Evolutionary conservation across 2,797 vertebrate genomes (phyloP).

Genomic region (Oceanodroma leucorhoa): DNA sequence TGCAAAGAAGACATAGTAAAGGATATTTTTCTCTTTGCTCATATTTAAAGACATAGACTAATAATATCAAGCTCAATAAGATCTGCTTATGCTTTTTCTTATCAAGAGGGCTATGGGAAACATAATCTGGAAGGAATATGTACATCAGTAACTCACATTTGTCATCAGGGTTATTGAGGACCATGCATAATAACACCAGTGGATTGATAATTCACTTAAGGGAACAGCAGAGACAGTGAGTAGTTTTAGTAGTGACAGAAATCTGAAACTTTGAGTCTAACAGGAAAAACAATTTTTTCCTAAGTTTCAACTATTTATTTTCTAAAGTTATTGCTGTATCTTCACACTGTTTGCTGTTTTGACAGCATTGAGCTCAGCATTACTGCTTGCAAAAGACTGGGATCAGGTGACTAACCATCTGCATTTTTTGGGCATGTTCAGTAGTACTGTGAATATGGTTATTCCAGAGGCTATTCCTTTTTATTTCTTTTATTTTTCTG

Average conservation of each 20-base stretch:
- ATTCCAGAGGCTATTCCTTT: not conserved
- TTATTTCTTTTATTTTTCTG: not conserved
- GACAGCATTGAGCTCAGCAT: not conserved
- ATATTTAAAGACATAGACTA: not conserved
- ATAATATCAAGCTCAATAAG: slow-evolving; percentile 75
- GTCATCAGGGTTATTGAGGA: slow-evolving; percentile 61
- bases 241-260: slow-evolving; percentile 40
- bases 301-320: not conserved
- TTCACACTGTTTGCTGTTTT: not conserved
- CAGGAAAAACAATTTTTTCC: not conserved
- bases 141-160: slow-evolving; percentile 63
- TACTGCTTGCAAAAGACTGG: not conserved
- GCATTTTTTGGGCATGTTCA: not conserved
- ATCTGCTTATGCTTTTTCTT: slow-evolving; percentile 81
- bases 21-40: not conserved
- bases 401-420: not conserved
- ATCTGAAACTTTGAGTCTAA: slow-evolving; percentile 51
- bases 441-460: not conserved
- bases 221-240: slow-evolving; percentile 65
- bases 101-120: slow-evolving; percentile 85
- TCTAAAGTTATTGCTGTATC: not conserved
- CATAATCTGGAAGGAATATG: slow-evolving; percentile 88
- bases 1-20: not conserved
- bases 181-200: slow-evolving; percentile 56
- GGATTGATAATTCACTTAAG: slow-evolving; percentile 75